Evolutionary conservation across 2,888 invertebrate species (phyloP).

Genomic region (Pantelozetes paolii): DNA sequence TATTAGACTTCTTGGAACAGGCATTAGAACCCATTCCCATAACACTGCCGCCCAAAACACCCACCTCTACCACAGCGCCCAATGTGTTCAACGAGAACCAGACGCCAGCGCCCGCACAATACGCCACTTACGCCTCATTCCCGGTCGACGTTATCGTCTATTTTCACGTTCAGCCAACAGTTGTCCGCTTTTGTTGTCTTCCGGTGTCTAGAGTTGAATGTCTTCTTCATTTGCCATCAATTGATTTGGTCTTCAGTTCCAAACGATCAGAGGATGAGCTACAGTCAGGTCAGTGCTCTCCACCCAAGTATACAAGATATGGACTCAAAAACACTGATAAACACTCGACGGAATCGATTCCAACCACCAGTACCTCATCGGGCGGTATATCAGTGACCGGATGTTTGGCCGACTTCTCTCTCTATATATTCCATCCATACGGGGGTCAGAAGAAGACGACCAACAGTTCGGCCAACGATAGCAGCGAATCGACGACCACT

Average conservation of each 20-base stretch:
- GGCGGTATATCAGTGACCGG: slow-evolving; percentile 91
- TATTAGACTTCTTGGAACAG: slow-evolving; percentile 94
- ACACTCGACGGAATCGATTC: slow-evolving; percentile 15
- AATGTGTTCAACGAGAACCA: not conserved
- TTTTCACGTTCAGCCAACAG: slow-evolving; percentile 96
- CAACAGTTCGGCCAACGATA: not conserved
- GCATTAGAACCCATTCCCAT: slow-evolving; percentile 88
- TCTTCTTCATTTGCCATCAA: slow-evolving; percentile 87
- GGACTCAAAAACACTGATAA: not conserved
- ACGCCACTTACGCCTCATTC: slow-evolving; percentile 66
- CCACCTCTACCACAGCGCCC: slow-evolving; percentile 32
- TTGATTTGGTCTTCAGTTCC: slow-evolving; percentile 94
- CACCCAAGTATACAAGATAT: not conserved
- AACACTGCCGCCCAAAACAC: slow-evolving; percentile 47
- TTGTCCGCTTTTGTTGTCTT: slow-evolving; percentile 90
- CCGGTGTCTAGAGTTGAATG: slow-evolving; percentile 94
- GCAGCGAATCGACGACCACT: not conserved
- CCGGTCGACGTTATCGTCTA: slow-evolving; percentile 98
- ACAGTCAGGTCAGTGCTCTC: slow-evolving; percentile 22
- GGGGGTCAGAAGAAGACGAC: slow-evolving; percentile 70
- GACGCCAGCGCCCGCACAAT: slow-evolving; percentile 48
- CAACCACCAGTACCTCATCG: slow-evolving; percentile 52
- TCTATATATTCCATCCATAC: slow-evolving; percentile 97
- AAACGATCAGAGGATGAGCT: slow-evolving; percentile 73
- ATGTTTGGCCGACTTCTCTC: slow-evolving; percentile 91